A percentile compares a stretch with the other conserved stretches of the same genome.
These are phyloP conservation scores for Megaleporinus macrocephalus DNA, from an alignment of 2,113 vertebrate species.

Conservation along the genomic window DNA sequence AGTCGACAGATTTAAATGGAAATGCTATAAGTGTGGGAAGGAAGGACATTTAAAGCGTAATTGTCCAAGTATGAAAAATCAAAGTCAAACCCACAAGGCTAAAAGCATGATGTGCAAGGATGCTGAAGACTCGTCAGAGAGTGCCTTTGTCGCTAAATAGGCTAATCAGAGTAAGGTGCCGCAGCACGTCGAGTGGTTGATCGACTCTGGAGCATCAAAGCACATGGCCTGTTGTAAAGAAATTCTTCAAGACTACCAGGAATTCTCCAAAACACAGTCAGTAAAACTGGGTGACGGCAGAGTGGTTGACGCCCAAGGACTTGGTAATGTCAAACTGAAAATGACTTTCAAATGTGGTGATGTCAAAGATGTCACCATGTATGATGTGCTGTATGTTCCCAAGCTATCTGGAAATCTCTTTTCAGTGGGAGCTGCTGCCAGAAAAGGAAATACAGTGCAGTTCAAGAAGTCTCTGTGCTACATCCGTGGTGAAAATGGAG, in stretches of 20 bases:
- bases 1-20: background rate
- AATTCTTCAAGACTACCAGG: conserved; percentile 28
- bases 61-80: too few species aligned
- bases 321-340: conserved; percentile 48
- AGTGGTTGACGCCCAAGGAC: conserved; percentile 44
- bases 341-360: conserved; percentile 45
- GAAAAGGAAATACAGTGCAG: conserved; percentile 51
- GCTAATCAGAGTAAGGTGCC: background rate
- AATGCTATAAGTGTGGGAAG: too few species aligned
- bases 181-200: conserved; percentile 12
- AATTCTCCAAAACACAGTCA: conserved; percentile 25
- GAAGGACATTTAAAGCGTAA: too few species aligned
- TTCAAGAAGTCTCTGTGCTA: conserved; percentile 54
- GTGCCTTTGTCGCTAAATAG: conserved; percentile 30
- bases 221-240: conserved; percentile 28
- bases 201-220: too few species aligned
- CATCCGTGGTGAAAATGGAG: conserved; percentile 50
- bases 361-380: conserved; percentile 44
- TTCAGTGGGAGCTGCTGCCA: conserved; percentile 56
- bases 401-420: conserved; percentile 51
- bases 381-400: conserved; percentile 54
- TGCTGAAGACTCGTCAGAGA: conserved; percentile 20
- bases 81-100: too few species aligned
- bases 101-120: background rate
- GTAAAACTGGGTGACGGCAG: conserved; percentile 43